Percentiles rank a stretch among this genome's conserved stretches.
Conservation (phyloP, 2,888 invertebrate species). For the Masnerella sp. region DNA sequence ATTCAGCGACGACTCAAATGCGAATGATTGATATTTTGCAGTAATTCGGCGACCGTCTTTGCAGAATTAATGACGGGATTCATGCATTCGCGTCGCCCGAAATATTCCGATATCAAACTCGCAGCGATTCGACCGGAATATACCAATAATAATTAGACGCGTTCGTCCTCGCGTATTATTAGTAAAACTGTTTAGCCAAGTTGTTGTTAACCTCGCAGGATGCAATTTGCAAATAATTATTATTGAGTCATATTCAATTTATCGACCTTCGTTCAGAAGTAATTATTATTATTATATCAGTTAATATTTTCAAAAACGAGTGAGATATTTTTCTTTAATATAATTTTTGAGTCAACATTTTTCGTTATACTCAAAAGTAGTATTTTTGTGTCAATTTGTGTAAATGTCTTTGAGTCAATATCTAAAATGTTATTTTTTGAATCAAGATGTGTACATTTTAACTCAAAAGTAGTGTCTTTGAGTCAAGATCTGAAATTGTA, state of each 20-base stretch:
- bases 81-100: background rate
- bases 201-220: constrained; percentile 18
- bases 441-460: too few relatives aligned
- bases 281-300: too few relatives aligned
- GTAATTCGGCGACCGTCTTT: constrained; percentile 10
- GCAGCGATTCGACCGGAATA: constrained; percentile 13
- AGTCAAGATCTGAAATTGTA: too few relatives aligned
- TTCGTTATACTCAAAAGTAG: too few relatives aligned
- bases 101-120: background rate
- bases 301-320: too few relatives aligned
- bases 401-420: too few relatives aligned
- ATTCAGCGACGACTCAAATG: too few relatives aligned
- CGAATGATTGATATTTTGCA: constrained; percentile 5
- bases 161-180: constrained; percentile 23
- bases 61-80: constrained; percentile 8
- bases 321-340: too few relatives aligned
- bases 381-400: too few relatives aligned
- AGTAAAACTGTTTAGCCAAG: constrained; percentile 20
- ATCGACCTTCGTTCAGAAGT: constrained; percentile 29
- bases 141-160: constrained; percentile 32
- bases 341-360: too few relatives aligned
- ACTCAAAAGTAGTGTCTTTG: too few relatives aligned
- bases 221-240: constrained; percentile 30
- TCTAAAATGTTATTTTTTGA: too few relatives aligned
- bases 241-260: constrained; percentile 23